phyloP scores from a whole-genome alignment of 2,113 vertebrate species.

The Cebidichthys violaceus region DNA sequence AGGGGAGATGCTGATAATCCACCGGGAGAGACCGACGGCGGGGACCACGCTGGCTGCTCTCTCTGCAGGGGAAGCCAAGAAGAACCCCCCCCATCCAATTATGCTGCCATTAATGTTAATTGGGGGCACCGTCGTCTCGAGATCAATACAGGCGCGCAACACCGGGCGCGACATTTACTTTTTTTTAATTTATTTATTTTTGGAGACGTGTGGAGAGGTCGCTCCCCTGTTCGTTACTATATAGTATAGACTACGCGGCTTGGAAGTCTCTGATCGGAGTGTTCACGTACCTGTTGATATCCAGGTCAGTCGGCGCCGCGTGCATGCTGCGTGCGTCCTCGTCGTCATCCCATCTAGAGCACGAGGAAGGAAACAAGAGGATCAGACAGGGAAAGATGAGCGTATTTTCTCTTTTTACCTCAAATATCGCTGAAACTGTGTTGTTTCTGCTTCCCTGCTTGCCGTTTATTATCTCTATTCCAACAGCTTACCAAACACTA shows the following conservation, averaged over 20 bases:
- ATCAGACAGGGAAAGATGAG: constrained; percentile 1
- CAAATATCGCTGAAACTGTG: background rate
- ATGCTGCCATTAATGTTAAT: constrained; percentile 29
- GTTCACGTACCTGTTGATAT: constrained; percentile 72
- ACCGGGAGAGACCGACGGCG: constrained; percentile 17
- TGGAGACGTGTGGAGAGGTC: background rate
- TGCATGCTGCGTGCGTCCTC: constrained; percentile 7
- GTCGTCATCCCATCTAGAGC: constrained; percentile 6
- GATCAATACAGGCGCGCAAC: constrained; percentile 14
- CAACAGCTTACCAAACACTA: background rate
- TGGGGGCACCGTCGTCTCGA: background rate
- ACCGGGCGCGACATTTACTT: background rate
- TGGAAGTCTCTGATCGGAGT: background rate
- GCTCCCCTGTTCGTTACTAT: background rate
- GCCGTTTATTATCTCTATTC: background rate
- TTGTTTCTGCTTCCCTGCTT: background rate
- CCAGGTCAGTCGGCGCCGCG: constrained; percentile 6
- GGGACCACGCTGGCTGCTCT: constrained; percentile 27
- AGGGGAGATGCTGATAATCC: constrained; percentile 41
- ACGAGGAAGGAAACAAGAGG: background rate
- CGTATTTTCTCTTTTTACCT: background rate
- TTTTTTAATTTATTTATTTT: background rate
- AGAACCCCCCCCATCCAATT: constrained; percentile 22
- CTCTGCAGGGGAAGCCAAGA: constrained; percentile 21
- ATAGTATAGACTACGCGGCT: background rate